phyloP scores from a whole-genome alignment of 2,888 invertebrate species.

The Strigamia maritima region DNA sequence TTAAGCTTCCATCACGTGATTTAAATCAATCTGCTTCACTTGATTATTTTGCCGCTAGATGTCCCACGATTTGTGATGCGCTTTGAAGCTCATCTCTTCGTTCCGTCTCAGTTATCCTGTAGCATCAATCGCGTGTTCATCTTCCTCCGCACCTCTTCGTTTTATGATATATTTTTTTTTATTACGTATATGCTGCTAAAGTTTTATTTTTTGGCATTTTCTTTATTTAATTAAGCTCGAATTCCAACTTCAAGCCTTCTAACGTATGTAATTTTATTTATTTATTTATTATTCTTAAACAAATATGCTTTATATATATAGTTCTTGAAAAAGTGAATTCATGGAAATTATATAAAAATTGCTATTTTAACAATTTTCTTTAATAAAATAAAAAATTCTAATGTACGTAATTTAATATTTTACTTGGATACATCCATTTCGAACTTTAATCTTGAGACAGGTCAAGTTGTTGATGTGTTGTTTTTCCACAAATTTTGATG shows the following conservation, averaged over 20 bases:
- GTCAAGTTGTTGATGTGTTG: slow-evolving; percentile 1
- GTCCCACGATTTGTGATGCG: not conserved
- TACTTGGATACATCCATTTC: not conserved
- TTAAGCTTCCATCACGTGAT: not conserved
- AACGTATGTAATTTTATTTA: too few relatives aligned
- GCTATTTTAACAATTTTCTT: not conserved
- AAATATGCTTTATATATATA: not conserved
- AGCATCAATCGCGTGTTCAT: slow-evolving; percentile 18
- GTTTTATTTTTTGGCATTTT: not conserved
- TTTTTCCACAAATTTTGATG: not conserved
- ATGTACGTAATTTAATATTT: slow-evolving; percentile 7
- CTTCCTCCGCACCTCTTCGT: not conserved
- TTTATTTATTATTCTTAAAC: too few relatives aligned
- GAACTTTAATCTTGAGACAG: slow-evolving; percentile 26
- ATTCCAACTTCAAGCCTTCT: too few relatives aligned
- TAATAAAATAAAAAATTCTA: not conserved
- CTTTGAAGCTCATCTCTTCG: not conserved
- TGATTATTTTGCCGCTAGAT: not conserved
- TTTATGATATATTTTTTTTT: not conserved
- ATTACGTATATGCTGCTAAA: not conserved
- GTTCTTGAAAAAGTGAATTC: not conserved
- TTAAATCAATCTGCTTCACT: not conserved
- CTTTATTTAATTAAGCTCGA: not conserved
- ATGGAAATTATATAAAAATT: not conserved
- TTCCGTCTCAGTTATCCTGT: not conserved